Conservation (phyloP, 2,797 vertebrate species). For the Tinamus major region DNA sequence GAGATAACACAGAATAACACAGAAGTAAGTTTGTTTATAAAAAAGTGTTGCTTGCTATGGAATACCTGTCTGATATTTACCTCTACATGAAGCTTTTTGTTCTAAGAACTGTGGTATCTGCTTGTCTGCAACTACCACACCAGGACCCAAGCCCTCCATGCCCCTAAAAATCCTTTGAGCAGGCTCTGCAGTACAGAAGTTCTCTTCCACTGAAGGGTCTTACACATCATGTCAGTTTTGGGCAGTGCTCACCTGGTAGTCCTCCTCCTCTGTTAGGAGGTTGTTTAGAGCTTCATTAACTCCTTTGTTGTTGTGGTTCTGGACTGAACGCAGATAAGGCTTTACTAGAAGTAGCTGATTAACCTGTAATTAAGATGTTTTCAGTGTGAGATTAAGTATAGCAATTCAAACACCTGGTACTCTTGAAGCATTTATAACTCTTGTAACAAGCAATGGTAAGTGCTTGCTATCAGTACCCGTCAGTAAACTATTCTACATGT, state of each 20-base stretch:
- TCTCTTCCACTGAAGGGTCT: not conserved
- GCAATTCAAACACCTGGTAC: not conserved
- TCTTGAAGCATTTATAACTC: not conserved
- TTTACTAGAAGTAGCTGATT: slow-evolving; percentile 90
- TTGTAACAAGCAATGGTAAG: not conserved
- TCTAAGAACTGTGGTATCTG: not conserved
- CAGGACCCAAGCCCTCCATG: not conserved
- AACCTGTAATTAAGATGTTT: slow-evolving; percentile 74
- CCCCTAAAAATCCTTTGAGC: not conserved
- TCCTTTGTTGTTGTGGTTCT: slow-evolving; percentile 92
- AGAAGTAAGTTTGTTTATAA: not conserved
- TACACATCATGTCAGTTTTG: not conserved
- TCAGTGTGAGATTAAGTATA: not conserved
- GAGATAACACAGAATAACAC: too few relatives aligned
- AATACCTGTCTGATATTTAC: not conserved
- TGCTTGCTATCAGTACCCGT: not conserved
- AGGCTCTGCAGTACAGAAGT: not conserved
- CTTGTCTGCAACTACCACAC: not conserved
- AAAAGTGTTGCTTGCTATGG: not conserved
- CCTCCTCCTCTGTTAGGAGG: slow-evolving; percentile 91
- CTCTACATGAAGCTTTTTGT: not conserved
- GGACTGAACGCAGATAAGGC: slow-evolving; percentile 91
- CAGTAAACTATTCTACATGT: not conserved
- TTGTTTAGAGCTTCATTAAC: slow-evolving; percentile 93
- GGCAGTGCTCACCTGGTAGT: slow-evolving; percentile 86